phyloP scores from a whole-genome alignment of 2,888 invertebrate species.

The Agrochola lota region DNA sequence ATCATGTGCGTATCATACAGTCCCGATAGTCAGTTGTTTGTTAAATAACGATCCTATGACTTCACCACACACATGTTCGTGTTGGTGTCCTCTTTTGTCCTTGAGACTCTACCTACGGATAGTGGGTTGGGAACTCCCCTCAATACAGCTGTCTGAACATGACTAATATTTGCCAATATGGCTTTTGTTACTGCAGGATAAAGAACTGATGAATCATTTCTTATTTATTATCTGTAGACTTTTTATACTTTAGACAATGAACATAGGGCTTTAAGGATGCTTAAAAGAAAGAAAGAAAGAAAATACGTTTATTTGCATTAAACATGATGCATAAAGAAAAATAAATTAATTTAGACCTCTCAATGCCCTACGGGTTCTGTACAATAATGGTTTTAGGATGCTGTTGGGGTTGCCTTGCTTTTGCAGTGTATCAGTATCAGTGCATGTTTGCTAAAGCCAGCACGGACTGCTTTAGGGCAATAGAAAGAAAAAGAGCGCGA shows the following conservation, averaged over 20 bases:
- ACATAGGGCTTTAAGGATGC: not conserved
- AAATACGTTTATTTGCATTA: too few relatives aligned
- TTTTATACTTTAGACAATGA: not conserved
- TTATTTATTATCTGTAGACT: not conserved
- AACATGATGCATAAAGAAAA: not conserved
- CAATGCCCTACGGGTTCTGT: too few relatives aligned
- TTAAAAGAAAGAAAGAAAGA: not conserved
- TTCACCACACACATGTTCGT: not conserved
- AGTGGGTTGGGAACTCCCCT: constrained; percentile 5
- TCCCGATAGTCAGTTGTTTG: not conserved
- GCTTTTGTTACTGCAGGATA: not conserved
- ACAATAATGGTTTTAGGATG: too few relatives aligned
- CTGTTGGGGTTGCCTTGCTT: too few relatives aligned
- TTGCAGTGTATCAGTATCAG: too few relatives aligned
- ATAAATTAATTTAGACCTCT: too few relatives aligned
- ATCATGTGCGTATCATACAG: not conserved
- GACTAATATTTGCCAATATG: constrained; percentile 11
- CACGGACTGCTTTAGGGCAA: too few relatives aligned
- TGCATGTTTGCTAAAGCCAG: too few relatives aligned
- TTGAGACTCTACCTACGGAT: not conserved
- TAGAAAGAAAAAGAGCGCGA: too few relatives aligned
- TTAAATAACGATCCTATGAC: not conserved
- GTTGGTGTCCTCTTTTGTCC: not conserved
- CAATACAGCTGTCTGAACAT: not conserved
- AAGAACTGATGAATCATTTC: constrained; percentile 2